Evolutionary conservation across 2,888 invertebrate species (phyloP).

Genomic region (Marasmarcha lunaedactyla): DNA sequence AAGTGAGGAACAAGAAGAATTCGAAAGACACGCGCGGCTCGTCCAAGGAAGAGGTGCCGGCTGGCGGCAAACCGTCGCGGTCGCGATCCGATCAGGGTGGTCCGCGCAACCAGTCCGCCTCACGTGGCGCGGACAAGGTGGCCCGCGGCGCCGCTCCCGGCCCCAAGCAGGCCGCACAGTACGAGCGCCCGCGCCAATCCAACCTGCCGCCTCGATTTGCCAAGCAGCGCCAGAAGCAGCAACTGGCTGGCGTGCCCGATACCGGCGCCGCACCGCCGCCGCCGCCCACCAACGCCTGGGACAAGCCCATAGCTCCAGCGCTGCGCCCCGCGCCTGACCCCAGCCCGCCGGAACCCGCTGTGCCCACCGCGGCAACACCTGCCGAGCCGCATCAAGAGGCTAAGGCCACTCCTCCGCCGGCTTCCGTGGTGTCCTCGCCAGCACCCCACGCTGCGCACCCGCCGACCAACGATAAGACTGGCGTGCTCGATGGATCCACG

Average conservation of each 20-base stretch:
- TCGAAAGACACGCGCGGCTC: conserved; percentile 70
- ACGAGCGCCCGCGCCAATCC: conserved; percentile 66
- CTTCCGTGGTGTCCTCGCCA: conserved; percentile 24
- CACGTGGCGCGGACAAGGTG: conserved; percentile 50
- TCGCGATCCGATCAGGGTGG: conserved; percentile 59
- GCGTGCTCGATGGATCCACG: conserved; percentile 78
- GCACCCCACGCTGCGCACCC: conserved; percentile 61
- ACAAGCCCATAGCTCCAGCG: conserved; percentile 82
- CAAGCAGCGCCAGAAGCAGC: conserved; percentile 75
- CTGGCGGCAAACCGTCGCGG: conserved; percentile 42
- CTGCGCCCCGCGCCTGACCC: conserved; percentile 64
- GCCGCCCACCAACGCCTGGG: conserved; percentile 87
- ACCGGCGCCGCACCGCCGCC: conserved; percentile 73
- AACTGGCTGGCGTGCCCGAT: conserved; percentile 61
- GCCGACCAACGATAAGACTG: conserved; percentile 75
- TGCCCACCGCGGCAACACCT: conserved; percentile 28
- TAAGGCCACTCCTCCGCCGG: conserved; percentile 37
- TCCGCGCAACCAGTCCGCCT: conserved; percentile 52
- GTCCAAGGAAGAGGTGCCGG: conserved; percentile 43
- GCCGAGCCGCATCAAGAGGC: conserved; percentile 44
- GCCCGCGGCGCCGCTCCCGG: conserved; percentile 41
- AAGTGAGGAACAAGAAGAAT: conserved; percentile 84
- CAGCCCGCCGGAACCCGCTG: conserved; percentile 35
- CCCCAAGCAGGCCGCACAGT: conserved; percentile 42
- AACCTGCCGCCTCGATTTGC: conserved; percentile 83